Percentiles rank a stretch among this genome's conserved stretches.
Conservation (phyloP, 2,113 vertebrate genomes). For the Indicator indicator region DNA sequence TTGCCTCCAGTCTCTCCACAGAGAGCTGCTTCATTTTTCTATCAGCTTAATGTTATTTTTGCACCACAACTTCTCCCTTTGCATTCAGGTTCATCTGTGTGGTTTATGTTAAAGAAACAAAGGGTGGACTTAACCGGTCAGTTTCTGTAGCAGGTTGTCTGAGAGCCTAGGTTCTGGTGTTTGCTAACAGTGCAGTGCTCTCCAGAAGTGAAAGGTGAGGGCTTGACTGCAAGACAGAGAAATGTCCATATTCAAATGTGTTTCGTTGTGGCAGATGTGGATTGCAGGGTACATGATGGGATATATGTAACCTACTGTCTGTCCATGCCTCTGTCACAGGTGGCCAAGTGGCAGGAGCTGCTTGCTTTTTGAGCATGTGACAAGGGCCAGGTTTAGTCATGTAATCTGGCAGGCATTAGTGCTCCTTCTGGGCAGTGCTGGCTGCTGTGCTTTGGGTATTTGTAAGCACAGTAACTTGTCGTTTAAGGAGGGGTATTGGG, state of each 20-base stretch:
- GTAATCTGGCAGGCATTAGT: not conserved
- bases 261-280: not conserved
- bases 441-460: not conserved
- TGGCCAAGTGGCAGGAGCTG: not conserved
- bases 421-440: not conserved
- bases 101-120: not conserved
- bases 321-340: not conserved
- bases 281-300: not conserved
- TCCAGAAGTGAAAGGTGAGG: not conserved
- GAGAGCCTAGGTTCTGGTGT: not conserved
- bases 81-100: not conserved
- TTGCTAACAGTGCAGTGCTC: not conserved
- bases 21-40: not conserved
- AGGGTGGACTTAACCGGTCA: not conserved
- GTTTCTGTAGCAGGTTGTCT: not conserved
- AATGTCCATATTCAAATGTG: not conserved
- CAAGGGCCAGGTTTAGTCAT: not conserved
- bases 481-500: not conserved
- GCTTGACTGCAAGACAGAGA: not conserved
- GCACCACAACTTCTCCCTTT: not conserved
- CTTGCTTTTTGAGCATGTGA: not conserved
- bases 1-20: not conserved
- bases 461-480: not conserved
- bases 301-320: not conserved
- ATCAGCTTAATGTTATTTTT: not conserved